Evolutionary conservation across 2,797 vertebrate genomes (phyloP), one percentile per base, ranked within the genome.

Genomic region (Alcedo quadribrachys): DNA sequence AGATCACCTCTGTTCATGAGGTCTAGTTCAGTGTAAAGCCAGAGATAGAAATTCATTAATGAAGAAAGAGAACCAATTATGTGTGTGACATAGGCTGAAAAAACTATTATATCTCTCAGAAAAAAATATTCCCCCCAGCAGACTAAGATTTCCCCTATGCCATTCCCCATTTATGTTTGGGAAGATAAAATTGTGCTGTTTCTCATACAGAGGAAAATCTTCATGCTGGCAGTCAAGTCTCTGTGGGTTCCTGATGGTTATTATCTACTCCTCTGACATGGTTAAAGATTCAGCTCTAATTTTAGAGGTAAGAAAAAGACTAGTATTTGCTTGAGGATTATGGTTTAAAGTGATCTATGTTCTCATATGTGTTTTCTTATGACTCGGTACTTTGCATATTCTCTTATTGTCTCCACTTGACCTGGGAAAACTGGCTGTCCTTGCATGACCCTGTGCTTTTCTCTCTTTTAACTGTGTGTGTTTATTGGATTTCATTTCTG

Each of bases 401-500:
- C 25, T 70, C 18, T 74, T 81, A 35, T 24, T 65, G 53, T 27
- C 45, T 81, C 30, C 42, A 24, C 6, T 85, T 55, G 53, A 55
- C 54, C 43, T 66, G n/a, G 54, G 62, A 87, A 81, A 90, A 42
- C 27, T 28, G 11, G 3, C 57, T 32, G 71, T 54, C 65, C 74
- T 94, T 61, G 42, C 45, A 40, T 2, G 28, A 46, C 15, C 24
- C 28, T 35, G 65, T 70, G 58, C 66, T 84, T 40, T 62, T 51
- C 28, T 79, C 51, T 51, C 43, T 92, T 75, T 94, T 91, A 88
- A 73, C 69, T 81, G 54, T 53, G 32, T 40, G 14, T 80, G 32
- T 61, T 92, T 88, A 75, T 78, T 80, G 22, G 54, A 82, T 87
- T 95, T 91, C 14, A 50, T 79, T 90, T 91, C 71, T 80, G 74